A percentile compares a stretch with the other conserved stretches of the same genome.
These are phyloP conservation scores for Cheilosia variabilis DNA, from an alignment of 2,888 invertebrate genomes.

Conservation along the genomic window DNA sequence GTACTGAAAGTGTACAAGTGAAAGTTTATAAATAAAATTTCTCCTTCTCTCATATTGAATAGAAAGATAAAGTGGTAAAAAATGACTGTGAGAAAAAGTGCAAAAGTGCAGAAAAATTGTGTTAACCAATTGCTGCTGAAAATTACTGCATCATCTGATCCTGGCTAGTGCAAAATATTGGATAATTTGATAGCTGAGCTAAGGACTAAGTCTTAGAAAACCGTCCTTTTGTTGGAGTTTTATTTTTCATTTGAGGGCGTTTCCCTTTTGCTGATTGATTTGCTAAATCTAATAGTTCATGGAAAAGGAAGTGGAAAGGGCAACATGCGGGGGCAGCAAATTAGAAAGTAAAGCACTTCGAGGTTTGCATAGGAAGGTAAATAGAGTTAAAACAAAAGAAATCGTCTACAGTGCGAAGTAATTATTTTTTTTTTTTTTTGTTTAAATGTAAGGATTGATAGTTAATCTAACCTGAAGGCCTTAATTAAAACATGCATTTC, in stretches of 20 bases:
- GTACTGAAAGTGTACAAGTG: neutral
- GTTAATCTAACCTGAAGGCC: neutral
- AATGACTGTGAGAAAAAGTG: slow-evolving; percentile 53
- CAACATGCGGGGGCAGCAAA: slow-evolving; percentile 32
- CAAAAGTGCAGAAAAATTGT: slow-evolving; percentile 38
- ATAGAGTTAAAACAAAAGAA: slow-evolving; percentile 49
- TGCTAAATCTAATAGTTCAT: slow-evolving; percentile 17
- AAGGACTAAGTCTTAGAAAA: neutral
- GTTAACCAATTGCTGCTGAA: neutral
- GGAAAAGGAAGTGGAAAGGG: slow-evolving; percentile 15
- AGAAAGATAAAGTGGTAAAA: slow-evolving; percentile 2
- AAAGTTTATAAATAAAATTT: too few species aligned
- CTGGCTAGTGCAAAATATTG: slow-evolving; percentile 52
- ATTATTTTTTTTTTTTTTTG: slow-evolving; percentile 13
- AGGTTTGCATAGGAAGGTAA: slow-evolving; percentile 74
- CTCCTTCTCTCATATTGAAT: neutral
- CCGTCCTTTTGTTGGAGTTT: neutral
- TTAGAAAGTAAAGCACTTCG: slow-evolving; percentile 32
- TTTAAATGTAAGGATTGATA: slow-evolving; percentile 51
- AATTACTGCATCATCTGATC: slow-evolving; percentile 19
- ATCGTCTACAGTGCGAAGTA: slow-evolving; percentile 46
- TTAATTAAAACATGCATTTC: neutral
- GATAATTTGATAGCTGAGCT: neutral
- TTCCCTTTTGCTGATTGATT: neutral
- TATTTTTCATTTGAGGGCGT: slow-evolving; percentile 11